A percentile compares a stretch with the other conserved stretches of the same genome.
These are phyloP conservation scores for Pimephales promelas DNA, from an alignment of 2,113 vertebrate species.

Conservation along the genomic window DNA sequence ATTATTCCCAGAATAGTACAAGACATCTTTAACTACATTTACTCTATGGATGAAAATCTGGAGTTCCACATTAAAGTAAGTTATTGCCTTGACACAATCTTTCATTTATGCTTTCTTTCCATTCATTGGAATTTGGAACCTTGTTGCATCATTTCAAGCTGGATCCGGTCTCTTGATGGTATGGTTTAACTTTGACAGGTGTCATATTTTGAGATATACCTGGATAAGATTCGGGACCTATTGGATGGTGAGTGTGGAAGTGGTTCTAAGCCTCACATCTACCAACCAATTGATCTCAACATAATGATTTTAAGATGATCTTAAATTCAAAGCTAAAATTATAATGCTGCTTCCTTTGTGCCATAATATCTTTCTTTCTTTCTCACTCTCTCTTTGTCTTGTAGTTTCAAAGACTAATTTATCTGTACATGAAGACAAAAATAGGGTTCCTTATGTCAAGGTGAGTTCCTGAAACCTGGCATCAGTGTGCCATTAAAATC, in stretches of 20 bases:
- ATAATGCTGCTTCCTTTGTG: background rate
- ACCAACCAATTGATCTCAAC: background rate
- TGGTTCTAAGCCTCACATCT: background rate
- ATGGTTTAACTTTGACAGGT: slow-evolving; percentile 73
- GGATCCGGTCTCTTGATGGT: background rate
- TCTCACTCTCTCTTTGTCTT: slow-evolving; percentile 60
- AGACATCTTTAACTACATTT: slow-evolving; percentile 95
- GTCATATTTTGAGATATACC: slow-evolving; percentile 96
- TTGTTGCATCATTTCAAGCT: background rate
- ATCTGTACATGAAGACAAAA: slow-evolving; percentile 98
- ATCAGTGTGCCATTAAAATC: background rate
- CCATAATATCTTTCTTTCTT: background rate
- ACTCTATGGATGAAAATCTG: slow-evolving; percentile 94
- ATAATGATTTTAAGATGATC: background rate
- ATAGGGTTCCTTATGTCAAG: slow-evolving; percentile 97
- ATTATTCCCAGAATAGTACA: slow-evolving; percentile 95
- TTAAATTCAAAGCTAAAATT: background rate
- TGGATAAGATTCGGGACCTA: slow-evolving; percentile 95
- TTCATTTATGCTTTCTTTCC: background rate
- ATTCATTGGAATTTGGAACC: background rate
- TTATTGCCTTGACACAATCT: too few relatives aligned
- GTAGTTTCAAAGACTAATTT: slow-evolving; percentile 97
- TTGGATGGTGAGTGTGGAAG: slow-evolving; percentile 84
- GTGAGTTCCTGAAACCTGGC: slow-evolving; percentile 65
- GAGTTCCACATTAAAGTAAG: slow-evolving; percentile 93